Conservation (phyloP, 37 sponge, comb jelly and placozoan species). For the Oscarella lobularis region DNA sequence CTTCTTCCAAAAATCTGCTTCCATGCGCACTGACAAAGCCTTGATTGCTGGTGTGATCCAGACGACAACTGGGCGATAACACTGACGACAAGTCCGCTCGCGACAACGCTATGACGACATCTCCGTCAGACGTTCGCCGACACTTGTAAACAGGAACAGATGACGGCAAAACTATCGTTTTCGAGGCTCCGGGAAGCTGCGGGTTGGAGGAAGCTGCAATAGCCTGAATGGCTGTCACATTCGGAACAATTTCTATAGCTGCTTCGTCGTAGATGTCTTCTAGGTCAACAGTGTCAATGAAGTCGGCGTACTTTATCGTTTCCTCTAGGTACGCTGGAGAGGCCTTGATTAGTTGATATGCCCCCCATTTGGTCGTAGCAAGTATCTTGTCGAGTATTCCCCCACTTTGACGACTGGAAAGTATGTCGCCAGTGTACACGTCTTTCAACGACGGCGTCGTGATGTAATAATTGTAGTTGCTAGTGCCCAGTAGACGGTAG, state of each 20-base stretch:
- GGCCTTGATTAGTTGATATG: not conserved
- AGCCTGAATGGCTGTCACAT: not conserved
- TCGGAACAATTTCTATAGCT: not conserved
- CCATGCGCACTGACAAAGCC: not conserved
- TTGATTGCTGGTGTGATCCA: no score
- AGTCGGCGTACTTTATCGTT: not conserved
- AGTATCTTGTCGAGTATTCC: not conserved
- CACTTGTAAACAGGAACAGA: not conserved
- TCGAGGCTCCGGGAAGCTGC: not conserved
- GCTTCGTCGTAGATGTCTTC: not conserved
- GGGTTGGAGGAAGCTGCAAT: no score
- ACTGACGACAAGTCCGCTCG: not conserved
- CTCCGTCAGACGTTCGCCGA: not conserved
- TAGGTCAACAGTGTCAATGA: not conserved
- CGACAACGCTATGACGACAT: not conserved
- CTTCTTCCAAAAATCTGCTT: not conserved
- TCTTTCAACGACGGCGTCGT: no score
- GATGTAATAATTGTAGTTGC: no score
- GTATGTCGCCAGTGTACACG: not conserved
- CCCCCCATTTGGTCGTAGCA: not conserved
- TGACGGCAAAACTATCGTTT: not conserved
- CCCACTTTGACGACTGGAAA: not conserved
- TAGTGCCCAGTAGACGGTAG: not conserved
- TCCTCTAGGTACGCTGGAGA: not conserved
- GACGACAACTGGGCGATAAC: no score